phyloP scores from a whole-genome alignment of 2,797 vertebrate species.

The Molothrus ater region DNA sequence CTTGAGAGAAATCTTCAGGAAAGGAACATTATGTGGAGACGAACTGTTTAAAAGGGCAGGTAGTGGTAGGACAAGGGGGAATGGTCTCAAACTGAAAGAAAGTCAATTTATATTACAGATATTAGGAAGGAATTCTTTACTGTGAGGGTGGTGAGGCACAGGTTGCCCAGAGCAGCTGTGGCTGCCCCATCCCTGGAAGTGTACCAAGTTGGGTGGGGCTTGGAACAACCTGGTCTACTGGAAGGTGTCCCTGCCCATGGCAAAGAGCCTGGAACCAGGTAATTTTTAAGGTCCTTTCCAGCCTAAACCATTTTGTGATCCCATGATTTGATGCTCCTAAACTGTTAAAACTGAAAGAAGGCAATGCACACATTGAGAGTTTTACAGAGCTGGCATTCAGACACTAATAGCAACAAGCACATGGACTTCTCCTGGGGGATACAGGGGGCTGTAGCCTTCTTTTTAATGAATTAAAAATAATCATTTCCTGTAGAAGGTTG shows the following conservation, averaged over 20 bases:
- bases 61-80: background rate
- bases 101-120: background rate
- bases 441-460: background rate
- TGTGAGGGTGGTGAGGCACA: background rate
- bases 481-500: background rate
- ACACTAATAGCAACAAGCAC: background rate
- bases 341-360: background rate
- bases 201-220: background rate
- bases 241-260: background rate
- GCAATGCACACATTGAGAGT: background rate
- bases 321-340: background rate
- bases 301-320: background rate
- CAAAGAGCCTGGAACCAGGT: background rate
- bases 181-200: background rate
- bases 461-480: background rate
- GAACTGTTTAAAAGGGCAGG: background rate
- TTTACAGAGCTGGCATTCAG: background rate
- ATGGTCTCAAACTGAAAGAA: background rate
- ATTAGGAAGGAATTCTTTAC: background rate
- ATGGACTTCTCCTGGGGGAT: background rate
- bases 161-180: background rate
- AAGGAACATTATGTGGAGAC: background rate
- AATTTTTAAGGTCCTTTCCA: background rate
- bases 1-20: background rate
- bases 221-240: background rate